A percentile compares a stretch with the other conserved stretches of the same genome.
phyloP scores from a whole-genome alignment of 53 echinoderm and acorn worm genomes.

The Paelopatides confundens region DNA sequence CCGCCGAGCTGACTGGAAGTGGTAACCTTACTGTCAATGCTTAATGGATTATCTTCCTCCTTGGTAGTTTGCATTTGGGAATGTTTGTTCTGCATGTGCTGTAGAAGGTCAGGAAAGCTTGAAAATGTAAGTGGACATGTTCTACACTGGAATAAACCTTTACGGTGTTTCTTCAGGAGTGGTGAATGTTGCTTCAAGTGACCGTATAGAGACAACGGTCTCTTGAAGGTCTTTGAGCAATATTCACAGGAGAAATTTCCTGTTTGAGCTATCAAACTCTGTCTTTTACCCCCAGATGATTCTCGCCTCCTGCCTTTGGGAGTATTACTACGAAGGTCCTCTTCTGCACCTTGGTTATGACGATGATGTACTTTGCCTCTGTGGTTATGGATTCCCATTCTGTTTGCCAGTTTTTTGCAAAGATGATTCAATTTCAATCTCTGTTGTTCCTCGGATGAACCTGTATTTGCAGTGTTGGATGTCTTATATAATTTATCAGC shows the following conservation, averaged over 20 bases:
- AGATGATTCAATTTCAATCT: constrained; percentile 18
- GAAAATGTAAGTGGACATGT: constrained; percentile 9
- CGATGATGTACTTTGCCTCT: background rate
- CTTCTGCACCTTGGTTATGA: background rate
- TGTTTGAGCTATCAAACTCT: constrained; percentile 35
- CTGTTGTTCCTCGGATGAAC: background rate
- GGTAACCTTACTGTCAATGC: background rate
- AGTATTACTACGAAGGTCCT: background rate
- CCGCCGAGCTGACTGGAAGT: too few species aligned
- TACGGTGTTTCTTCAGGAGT: constrained; percentile 27
- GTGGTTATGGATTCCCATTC: constrained; percentile 4
- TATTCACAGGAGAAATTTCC: constrained; percentile 24
- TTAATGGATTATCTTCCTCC: background rate
- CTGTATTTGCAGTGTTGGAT: background rate
- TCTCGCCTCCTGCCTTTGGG: background rate
- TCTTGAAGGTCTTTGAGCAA: constrained; percentile 34
- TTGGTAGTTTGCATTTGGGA: background rate
- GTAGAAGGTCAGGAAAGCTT: background rate
- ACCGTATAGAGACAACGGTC: constrained; percentile 43
- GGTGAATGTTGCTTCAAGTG: constrained; percentile 51
- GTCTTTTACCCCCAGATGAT: background rate
- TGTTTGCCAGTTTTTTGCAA: constrained; percentile 4
- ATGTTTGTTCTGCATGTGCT: background rate
- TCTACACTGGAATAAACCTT: constrained; percentile 19
- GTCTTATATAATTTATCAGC: background rate